Evolutionary conservation across 2,113 vertebrate species (phyloP).

Genomic region (Phaethon lepturus): DNA sequence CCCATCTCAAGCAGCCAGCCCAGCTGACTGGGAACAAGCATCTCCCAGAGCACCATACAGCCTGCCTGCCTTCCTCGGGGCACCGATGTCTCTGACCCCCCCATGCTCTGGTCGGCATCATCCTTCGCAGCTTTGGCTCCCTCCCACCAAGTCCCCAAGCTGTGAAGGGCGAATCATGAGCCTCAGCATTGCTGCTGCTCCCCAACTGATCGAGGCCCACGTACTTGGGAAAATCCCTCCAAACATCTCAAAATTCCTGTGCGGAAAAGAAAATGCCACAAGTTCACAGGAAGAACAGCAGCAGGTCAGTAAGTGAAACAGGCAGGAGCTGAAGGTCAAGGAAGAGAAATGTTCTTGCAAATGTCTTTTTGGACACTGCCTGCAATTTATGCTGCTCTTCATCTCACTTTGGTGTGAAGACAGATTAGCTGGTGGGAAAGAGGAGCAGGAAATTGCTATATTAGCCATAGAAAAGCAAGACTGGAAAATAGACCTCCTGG

Average conservation of each 20-base stretch:
- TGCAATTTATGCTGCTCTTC: neutral
- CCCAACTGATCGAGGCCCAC: neutral
- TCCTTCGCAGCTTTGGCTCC: neutral
- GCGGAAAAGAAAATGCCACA: neutral
- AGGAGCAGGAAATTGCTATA: neutral
- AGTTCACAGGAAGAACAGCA: neutral
- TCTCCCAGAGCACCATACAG: neutral
- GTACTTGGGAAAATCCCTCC: neutral
- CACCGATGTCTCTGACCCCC: rapidly evolving
- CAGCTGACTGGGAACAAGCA: rapidly evolving
- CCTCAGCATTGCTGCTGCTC: neutral
- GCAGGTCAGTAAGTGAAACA: neutral
- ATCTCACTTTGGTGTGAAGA: neutral
- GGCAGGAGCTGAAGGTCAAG: neutral
- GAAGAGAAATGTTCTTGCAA: neutral
- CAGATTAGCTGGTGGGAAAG: neutral
- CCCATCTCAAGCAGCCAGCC: neutral
- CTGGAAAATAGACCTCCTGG: neutral
- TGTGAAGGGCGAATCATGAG: neutral
- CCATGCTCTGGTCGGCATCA: neutral
- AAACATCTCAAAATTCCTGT: neutral
- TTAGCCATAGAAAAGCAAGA: neutral
- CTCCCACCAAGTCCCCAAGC: neutral
- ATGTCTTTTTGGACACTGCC: neutral
- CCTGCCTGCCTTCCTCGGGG: neutral